Percentiles rank a stretch among this genome's conserved stretches.
phyloP scores from a whole-genome alignment of 2,113 vertebrate species.

The Pseudolaguvia tuberculata region DNA sequence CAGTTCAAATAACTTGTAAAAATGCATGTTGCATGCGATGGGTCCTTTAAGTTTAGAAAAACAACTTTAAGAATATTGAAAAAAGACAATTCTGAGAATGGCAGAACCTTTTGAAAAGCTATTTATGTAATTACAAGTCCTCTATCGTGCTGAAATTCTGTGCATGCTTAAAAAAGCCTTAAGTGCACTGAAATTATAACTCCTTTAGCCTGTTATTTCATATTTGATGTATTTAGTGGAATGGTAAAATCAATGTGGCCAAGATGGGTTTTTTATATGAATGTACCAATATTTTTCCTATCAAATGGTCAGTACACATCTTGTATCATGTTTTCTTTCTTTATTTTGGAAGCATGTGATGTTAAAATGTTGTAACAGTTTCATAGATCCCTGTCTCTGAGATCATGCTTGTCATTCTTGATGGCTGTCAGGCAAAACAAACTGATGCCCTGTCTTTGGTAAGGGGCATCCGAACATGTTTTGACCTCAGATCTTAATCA shows the following conservation, averaged over 20 bases:
- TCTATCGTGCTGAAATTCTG: conserved; percentile 37
- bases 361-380: conserved; percentile 8
- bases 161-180: conserved; percentile 13
- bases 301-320: not conserved
- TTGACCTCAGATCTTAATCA: conserved; percentile 35
- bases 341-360: not conserved
- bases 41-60: conserved; percentile 6
- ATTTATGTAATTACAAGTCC: conserved; percentile 36
- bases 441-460: conserved; percentile 14
- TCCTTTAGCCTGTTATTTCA: conserved; percentile 13
- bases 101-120: conserved; percentile 38
- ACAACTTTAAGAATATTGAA: not conserved
- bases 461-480: conserved; percentile 19
- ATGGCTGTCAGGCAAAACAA: conserved; percentile 5
- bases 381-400: not conserved
- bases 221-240: conserved; percentile 13
- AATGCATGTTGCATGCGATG: too few species aligned
- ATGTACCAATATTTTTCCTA: not conserved
- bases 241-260: not conserved
- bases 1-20: too few species aligned
- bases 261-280: not conserved
- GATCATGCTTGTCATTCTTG: conserved; percentile 21
- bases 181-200: conserved; percentile 34
- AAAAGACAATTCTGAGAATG: conserved; percentile 10
- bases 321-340: not conserved